Evolutionary conservation across 2,797 vertebrate species (phyloP), one percentile per base, ranked within the genome.

Genomic region (Mormyrops boulengeri): DNA sequence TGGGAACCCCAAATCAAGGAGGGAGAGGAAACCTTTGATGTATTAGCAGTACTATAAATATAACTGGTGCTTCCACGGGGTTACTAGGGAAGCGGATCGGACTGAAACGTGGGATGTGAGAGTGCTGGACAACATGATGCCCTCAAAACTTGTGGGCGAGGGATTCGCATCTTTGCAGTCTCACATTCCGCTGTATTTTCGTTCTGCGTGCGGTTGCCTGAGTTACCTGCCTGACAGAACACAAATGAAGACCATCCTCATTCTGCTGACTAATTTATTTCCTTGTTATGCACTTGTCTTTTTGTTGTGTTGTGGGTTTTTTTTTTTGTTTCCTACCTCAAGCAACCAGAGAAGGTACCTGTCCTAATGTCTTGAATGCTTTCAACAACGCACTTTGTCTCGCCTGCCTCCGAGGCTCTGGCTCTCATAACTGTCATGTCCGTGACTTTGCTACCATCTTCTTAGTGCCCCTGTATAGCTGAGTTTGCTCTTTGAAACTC

Each of bases 401-500:
- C 52, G 66, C 89, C 53, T 86, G 87, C 89, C 80, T 85, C n/a
- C 26, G 9, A 52, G 30, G 49, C 73, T 91, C 91, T 89, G 92
- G 87, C 53, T 91, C 87, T 89, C 89, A 60, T 91, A 92, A 90
- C 90, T 87, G 87, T 93, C 92, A 92, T 91, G 85, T 90, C 49
- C 11, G 92, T 90, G 91, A 92, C 89, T 85, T 89, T 14, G 22
- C 7, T 12, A 26, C 82, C 49, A 11, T 50, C 49, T 12, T 77
- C 88, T 92, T 77, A 87, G 89, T 80, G 34, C 91, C 30, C 90
- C 93, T 22, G 17, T 34, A 89, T 17, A 69, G 93, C 94, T 94
- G 93, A 94, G 91, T 90, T 90, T 90, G 92, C 94, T 93, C 89
- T 91, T 77, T 91, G 89, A 91, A 92, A 93, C 88, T 91, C 87